A percentile compares a stretch with the other conserved stretches of the same genome.
Conservation (phyloP, 2,888 invertebrate genomes). For the Anoplius nigerrimus region DNA sequence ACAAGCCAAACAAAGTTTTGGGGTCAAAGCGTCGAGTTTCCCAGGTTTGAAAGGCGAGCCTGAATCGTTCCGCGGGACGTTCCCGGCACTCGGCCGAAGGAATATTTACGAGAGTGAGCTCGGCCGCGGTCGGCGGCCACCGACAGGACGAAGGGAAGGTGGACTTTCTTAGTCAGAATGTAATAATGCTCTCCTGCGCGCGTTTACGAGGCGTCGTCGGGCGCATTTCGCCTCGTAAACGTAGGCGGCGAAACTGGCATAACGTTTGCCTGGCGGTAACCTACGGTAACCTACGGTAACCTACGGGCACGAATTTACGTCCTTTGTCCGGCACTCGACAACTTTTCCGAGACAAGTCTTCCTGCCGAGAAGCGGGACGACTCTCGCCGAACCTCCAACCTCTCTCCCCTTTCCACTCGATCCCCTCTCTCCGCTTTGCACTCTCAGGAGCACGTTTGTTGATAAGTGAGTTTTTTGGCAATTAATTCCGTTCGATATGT, state of each 20-base stretch:
- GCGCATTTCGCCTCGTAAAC: slow-evolving; percentile 55
- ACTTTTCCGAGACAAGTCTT: slow-evolving; percentile 51
- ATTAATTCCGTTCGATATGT: too few species aligned
- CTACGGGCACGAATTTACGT: slow-evolving; percentile 63
- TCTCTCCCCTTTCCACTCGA: slow-evolving; percentile 13
- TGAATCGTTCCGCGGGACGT: slow-evolving; percentile 35
- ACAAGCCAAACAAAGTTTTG: too few species aligned
- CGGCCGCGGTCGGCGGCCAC: slow-evolving; percentile 18
- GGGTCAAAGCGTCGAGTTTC: too few species aligned
- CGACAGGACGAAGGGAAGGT: slow-evolving; percentile 16
- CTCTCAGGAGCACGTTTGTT: too few species aligned
- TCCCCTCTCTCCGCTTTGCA: slow-evolving; percentile 13
- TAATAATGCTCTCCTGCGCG: slow-evolving; percentile 53
- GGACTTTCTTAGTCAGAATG: slow-evolving; percentile 58
- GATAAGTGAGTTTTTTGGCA: too few species aligned
- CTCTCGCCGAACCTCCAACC: neutral
- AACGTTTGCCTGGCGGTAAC: slow-evolving; percentile 33
- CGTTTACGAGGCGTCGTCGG: slow-evolving; percentile 65
- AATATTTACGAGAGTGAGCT: slow-evolving; percentile 60
- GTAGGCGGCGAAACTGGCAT: slow-evolving; percentile 58
- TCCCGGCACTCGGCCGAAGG: slow-evolving; percentile 45
- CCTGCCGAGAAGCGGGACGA: slow-evolving; percentile 27
- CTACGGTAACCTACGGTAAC: slow-evolving; percentile 49
- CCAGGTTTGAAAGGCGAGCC: too few species aligned
- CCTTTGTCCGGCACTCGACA: slow-evolving; percentile 63